Base-by-base conservation (phyloP, 2,888 invertebrate genomes). In the Gortyna flavago region DNA sequence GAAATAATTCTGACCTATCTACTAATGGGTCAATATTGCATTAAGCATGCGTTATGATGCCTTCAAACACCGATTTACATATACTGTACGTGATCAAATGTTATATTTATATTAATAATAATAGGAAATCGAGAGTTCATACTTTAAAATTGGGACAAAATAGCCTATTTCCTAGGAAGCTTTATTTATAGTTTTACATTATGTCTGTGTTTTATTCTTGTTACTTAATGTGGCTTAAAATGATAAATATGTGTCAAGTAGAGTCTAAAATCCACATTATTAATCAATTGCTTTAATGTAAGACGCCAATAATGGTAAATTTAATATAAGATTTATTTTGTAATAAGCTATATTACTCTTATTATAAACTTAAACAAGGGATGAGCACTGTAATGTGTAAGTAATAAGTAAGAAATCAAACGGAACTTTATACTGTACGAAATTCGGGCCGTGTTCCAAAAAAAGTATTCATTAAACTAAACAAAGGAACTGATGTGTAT, bases 291-390 rank as follows among this genome's bases (percentile, higher is more conserved):
- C 78, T 79, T 79, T 77, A 81, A 69, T 62, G 54, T 83, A 79
- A 78, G 68, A 66, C 54, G 83, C 73, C 70, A 72, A 72, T 68
- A 77, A 70, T 71, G 78, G 51, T 69, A 64, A 84, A 79, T 76
- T 78, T 70, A 81, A 68, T 73, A 64, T 80, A 81, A 77, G 81
- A 80, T 80, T 86, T 91, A 91, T 89, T 90, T 89, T 90, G 86
- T 89, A 91, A 87, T 93, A 92, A 83, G 78, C 75, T 86, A 77
- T 79, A 72, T 88, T 87, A 83, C 81, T 83, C 67, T 91, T 90
- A 90, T 89, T 90, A 91, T 91, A 90, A 90, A 92, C 89, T 86
- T 91, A 92, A 92, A 93, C 93, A 94, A 94, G 92, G 92, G 92
- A 93, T 88, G 88, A 77, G 84, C 88, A 88, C 90, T 91, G 79